Conservation (phyloP, 2,797 vertebrate species). For the Adelosebastes latens region DNA sequence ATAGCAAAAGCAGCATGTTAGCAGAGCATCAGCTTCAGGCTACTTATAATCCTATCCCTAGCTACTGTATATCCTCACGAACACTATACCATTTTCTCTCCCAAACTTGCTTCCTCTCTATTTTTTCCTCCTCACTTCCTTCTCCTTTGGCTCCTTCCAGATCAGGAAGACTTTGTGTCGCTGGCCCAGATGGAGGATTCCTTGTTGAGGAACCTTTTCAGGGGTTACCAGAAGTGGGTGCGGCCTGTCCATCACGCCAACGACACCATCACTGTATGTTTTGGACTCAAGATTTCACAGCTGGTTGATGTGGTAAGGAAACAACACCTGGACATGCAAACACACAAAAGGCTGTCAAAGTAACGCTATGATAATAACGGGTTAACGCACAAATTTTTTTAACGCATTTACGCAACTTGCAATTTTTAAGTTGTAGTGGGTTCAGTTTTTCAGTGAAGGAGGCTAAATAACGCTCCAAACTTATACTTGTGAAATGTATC, state of each 20-base stretch:
- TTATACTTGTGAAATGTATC: background rate
- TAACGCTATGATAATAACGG: too few relatives aligned
- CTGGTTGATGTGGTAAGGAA: conserved; percentile 95
- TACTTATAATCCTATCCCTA: background rate
- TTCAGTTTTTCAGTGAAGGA: too few relatives aligned
- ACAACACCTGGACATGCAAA: conserved; percentile 1
- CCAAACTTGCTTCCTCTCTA: background rate
- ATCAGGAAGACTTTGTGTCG: conserved; percentile 79
- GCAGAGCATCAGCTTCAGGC: background rate
- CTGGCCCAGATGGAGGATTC: conserved; percentile 89
- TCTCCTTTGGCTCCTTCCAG: conserved; percentile 60
- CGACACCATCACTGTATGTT: conserved; percentile 92
- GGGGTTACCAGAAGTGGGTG: conserved; percentile 95
- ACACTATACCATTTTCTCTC: background rate
- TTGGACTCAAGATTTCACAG: conserved; percentile 97
- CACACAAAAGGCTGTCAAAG: background rate
- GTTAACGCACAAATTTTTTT: too few relatives aligned
- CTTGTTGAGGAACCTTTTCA: conserved; percentile 89
- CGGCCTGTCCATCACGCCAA: conserved; percentile 90
- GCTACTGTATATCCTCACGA: background rate
- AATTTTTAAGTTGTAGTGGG: too few relatives aligned
- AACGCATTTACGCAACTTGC: too few relatives aligned
- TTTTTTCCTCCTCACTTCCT: background rate
- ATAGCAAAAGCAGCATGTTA: background rate
- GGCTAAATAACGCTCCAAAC: too few relatives aligned